These are phyloP conservation scores for Ceratitis capitata DNA, from an alignment of 1,140 invertebrate species.

Conservation along the genomic window DNA sequence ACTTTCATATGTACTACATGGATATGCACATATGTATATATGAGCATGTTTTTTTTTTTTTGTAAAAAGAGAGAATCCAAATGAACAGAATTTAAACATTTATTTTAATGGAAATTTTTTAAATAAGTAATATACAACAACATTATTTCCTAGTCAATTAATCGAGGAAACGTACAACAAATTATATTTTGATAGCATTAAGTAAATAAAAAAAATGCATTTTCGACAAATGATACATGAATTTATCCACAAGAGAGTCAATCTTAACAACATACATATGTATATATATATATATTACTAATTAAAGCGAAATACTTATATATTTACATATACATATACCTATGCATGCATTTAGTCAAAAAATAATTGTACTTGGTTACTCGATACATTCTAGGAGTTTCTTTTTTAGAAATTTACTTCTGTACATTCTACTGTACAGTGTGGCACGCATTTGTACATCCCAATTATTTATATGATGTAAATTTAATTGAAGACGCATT, in stretches of 20 bases:
- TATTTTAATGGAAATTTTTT: too few relatives aligned
- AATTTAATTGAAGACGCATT: neutral
- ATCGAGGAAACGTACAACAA: neutral
- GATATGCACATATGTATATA: neutral
- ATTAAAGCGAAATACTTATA: neutral
- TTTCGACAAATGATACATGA: neutral
- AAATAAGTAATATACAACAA: neutral
- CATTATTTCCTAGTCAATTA: neutral
- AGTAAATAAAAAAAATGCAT: neutral
- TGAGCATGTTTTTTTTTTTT: too few relatives aligned
- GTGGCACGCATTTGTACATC: neutral
- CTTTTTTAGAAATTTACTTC: conserved; percentile 5
- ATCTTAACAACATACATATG: neutral
- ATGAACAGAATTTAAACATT: too few relatives aligned
- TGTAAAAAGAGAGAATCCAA: too few relatives aligned
- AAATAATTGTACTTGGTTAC: neutral
- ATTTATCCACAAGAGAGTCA: neutral
- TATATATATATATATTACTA: neutral
- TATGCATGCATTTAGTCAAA: too few relatives aligned
- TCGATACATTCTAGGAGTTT: neutral
- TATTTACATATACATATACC: neutral
- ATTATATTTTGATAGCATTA: neutral
- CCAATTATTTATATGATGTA: neutral
- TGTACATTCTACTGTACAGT: neutral
- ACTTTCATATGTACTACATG: neutral